Base-by-base conservation (phyloP, 2,797 vertebrate genomes). In the Ammospiza maritima region DNA sequence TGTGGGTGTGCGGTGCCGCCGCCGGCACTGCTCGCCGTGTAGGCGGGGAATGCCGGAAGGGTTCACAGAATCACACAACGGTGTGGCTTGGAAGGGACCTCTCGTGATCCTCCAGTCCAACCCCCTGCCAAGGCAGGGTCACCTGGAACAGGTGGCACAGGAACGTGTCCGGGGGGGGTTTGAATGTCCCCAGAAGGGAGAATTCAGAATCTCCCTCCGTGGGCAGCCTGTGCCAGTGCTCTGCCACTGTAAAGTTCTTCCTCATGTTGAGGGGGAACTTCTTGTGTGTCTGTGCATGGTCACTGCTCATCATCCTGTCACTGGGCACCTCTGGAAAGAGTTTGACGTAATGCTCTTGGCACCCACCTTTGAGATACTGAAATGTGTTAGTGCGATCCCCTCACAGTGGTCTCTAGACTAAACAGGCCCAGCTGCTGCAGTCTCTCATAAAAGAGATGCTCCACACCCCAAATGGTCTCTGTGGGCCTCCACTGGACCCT, bases 11-110 rank as follows among this genome's bases (percentile, higher is more conserved):
- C 23, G 0, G 29, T 14, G 42, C 22, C 4, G 25, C 5, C 29
- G 10, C 9, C 4, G n/a, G 45, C 40, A 0, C 16, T 3, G 48
- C 16, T 10, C 6, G 9, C 26, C 2, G 21, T 3, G 42, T 29
- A 3, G 5, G 2, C 4, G 47, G 61, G 48, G 4, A 25, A 1
- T 7, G 32, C 34, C 23, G 0, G 32, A 3, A 11, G 18, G 25
- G 9, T 14, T 27, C n/a, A 7, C n/a, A 9, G 18, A 58, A 6
- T n/a, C 67, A 11, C 51, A 4, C 15, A 32, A 0, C 10, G 14
- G 23, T 27, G 42, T 48, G 42, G 30, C 21, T 48, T 56, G 50
- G 36, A 36, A 42, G 10, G 22, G 21, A 19, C 5, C 17, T 26
- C 25, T 77, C 25, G 11, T 7, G 14, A 13, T 26, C 30, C 40